Base-by-base conservation (phyloP, 1,140 invertebrate species). In the Heliconius hewitsoni region DNA sequence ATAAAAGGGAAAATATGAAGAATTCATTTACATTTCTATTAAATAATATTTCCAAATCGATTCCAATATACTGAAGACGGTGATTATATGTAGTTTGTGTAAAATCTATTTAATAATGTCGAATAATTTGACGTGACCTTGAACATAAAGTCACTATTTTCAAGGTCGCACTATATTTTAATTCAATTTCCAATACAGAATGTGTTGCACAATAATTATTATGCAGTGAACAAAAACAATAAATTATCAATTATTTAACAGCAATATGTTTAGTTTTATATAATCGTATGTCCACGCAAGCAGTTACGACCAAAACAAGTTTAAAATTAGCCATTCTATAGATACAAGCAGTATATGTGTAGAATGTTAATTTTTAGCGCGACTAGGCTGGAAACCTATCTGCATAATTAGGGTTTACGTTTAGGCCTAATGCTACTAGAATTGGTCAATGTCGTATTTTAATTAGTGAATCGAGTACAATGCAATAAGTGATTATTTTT, bases 371-470 rank as follows among this genome's bases (percentile, higher is more conserved):
- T 79, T 74, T 74, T 79, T 75, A 79, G 39, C 27, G 8, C 60
- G 73, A 73, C 73, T 76, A 77, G 76, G 81, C 74, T 76, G 71
- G 76, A 78, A 30, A 81, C 37, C 81, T 84, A 82, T 84, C 83
- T 86, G 82, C 85, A 88, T 88, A 87, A 88, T 86, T 87, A 87
- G 79, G 83, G 79, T 81, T 84, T 82, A 76, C 77, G 76, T 83
- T 86, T 86, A 87, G 84, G 83, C 82, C 85, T 84, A 86, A 76
- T 80, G 72, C 83, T 82, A 78, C 81, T 84, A 84, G 85, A 87
- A 87, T 83, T 87, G 87, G 88, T 89, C 87, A 89, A 88, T 89
- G 88, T 84, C 88, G 85, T 87, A 85, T 87, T 82, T 85, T 83
- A 87, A 84, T 81, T 72, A 78, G 27, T 77, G 34, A 39, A 81